Conservation (phyloP, 2,888 invertebrate genomes). For the Drosophila melanosoma region DNA sequence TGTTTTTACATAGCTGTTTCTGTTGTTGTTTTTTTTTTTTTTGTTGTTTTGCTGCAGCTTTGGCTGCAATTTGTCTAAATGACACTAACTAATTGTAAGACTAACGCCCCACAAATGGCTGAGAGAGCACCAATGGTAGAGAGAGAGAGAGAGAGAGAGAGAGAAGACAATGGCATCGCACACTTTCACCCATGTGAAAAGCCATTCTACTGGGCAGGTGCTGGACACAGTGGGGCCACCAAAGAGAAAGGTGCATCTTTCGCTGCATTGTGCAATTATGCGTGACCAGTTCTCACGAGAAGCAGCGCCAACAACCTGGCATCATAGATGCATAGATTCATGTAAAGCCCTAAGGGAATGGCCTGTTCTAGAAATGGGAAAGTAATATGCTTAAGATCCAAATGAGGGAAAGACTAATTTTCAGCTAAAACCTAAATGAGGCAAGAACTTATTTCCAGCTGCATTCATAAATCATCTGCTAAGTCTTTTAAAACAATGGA, state of each 20-base stretch:
- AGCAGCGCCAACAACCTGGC: constrained; percentile 3
- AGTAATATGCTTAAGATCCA: background rate
- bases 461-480: background rate
- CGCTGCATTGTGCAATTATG: constrained; percentile 28
- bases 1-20: constrained; percentile 35
- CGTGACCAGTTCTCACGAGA: constrained; percentile 34
- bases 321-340: background rate
- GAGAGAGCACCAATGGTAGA: constrained; percentile 21
- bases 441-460: background rate
- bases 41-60: constrained; percentile 35
- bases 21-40: constrained; percentile 21
- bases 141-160: background rate
- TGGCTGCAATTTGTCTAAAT: constrained; percentile 75
- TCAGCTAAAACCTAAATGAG: background rate
- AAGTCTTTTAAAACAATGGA: background rate
- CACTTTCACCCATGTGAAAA: constrained; percentile 63
- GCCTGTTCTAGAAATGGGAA: background rate
- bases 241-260: constrained; percentile 37
- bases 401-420: background rate
- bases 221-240: constrained; percentile 41
- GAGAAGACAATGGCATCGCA: constrained; percentile 44
- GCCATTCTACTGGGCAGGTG: constrained; percentile 30
- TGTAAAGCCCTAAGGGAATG: constrained; percentile 9
- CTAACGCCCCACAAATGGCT: constrained; percentile 76
- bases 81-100: constrained; percentile 77